Conservation (phyloP, 2,888 invertebrate species). For the Tinea trinotella region DNA sequence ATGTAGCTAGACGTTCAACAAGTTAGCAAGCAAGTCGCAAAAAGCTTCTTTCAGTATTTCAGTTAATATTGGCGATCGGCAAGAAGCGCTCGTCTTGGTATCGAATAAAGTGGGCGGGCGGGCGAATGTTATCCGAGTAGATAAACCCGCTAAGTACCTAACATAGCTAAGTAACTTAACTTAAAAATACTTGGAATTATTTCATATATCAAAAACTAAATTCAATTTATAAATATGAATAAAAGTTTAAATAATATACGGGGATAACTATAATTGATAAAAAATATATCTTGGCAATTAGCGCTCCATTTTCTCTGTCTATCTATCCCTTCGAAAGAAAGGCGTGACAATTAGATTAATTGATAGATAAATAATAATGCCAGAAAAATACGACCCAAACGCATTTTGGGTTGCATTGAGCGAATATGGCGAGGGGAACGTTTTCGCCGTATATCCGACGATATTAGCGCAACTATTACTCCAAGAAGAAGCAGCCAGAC, state of each 20-base stretch:
- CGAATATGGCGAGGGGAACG: constrained; percentile 68
- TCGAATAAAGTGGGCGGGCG: neutral
- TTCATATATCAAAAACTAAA: no score
- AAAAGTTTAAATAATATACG: neutral
- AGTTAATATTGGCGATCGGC: neutral
- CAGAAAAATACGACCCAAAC: constrained; percentile 48
- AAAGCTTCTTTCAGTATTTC: neutral
- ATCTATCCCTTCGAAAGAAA: no score
- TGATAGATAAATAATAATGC: constrained; percentile 32
- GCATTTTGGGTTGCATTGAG: constrained; percentile 70
- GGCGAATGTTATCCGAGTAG: no score
- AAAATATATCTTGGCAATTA: no score
- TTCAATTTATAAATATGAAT: neutral
- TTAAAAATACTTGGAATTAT: no score
- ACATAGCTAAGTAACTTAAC: no score
- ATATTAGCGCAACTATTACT: constrained; percentile 74
- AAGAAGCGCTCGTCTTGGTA: constrained; percentile 6
- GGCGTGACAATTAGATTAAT: no score
- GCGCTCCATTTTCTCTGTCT: no score
- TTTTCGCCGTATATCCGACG: constrained; percentile 78
- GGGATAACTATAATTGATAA: neutral
- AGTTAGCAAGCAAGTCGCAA: no score
- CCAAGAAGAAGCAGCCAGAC: constrained; percentile 57
- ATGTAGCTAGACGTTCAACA: no score
- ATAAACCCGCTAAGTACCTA: no score